Conservation (phyloP, 2,888 invertebrate genomes). For the Lasius platythorax region DNA sequence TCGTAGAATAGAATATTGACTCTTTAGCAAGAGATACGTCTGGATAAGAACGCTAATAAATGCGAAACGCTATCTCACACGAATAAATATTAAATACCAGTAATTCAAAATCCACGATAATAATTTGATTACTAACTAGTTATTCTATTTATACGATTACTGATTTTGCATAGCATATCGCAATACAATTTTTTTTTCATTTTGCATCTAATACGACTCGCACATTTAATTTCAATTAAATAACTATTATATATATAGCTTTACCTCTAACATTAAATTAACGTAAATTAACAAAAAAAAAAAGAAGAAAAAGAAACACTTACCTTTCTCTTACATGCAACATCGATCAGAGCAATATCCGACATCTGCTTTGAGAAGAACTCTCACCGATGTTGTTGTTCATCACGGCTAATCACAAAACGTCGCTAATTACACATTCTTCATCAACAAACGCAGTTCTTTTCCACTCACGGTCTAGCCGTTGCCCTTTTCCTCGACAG, state of each 20-base stretch:
- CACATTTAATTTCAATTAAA: not conserved
- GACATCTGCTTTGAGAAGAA: not conserved
- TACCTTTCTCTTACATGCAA: not conserved
- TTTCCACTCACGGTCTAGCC: conserved; percentile 7
- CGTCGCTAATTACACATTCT: conserved; percentile 15
- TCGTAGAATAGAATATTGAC: conserved; percentile 69
- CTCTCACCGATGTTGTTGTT: not conserved
- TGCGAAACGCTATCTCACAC: not conserved
- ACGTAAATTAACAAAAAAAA: not conserved
- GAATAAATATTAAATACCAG: not conserved
- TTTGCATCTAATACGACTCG: not conserved
- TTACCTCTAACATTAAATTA: not conserved
- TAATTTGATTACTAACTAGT: not conserved
- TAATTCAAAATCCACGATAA: not conserved
- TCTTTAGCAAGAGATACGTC: conserved; percentile 54
- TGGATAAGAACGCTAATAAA: conserved; percentile 48
- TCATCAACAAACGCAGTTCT: not conserved
- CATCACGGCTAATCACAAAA: conserved; percentile 6
- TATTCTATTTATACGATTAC: not conserved
- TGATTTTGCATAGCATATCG: not conserved
- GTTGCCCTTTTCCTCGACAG: not conserved
- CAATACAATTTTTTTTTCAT: not conserved
- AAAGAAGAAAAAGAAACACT: not conserved
- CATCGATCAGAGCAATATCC: conserved; percentile 14
- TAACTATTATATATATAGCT: not conserved